These are phyloP conservation scores for Morus bassanus DNA, from an alignment of 2,797 vertebrate genomes.

Conservation along the genomic window DNA sequence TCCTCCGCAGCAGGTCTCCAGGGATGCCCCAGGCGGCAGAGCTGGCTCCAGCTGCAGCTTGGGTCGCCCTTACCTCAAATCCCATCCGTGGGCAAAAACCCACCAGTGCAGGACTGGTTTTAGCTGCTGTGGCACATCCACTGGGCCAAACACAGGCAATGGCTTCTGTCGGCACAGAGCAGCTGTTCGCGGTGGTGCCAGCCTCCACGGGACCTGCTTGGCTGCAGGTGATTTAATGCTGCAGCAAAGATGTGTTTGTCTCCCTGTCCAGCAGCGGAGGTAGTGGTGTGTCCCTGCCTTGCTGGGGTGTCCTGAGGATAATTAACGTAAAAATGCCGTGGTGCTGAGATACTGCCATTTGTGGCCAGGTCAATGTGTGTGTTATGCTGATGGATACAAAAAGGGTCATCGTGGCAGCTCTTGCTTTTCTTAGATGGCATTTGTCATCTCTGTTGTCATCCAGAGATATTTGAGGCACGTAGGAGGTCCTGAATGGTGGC, in stretches of 20 bases:
- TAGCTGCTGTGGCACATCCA: not conserved
- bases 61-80: too few species aligned
- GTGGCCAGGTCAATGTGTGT: not conserved
- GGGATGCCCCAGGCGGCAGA: not conserved
- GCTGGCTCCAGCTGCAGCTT: not conserved
- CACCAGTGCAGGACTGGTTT: not conserved
- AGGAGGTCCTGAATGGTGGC: not conserved
- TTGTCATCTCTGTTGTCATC: not conserved
- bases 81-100: not conserved
- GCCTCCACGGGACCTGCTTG: not conserved
- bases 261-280: not conserved
- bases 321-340: too few species aligned
- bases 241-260: not conserved
- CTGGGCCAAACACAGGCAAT: fast-evolving
- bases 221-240: not conserved
- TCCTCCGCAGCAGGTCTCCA: not conserved
- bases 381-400: not conserved
- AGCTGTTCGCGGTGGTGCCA: not conserved
- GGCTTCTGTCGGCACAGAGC: fast-evolving
- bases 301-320: not conserved
- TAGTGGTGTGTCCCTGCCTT: not conserved
- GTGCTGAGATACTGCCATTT: not conserved
- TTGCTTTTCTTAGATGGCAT: not conserved
- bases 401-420: not conserved
- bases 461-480: not conserved